Evolutionary conservation across 2,888 invertebrate species (phyloP).

Genomic region (Nephrocerus scutellatus): DNA sequence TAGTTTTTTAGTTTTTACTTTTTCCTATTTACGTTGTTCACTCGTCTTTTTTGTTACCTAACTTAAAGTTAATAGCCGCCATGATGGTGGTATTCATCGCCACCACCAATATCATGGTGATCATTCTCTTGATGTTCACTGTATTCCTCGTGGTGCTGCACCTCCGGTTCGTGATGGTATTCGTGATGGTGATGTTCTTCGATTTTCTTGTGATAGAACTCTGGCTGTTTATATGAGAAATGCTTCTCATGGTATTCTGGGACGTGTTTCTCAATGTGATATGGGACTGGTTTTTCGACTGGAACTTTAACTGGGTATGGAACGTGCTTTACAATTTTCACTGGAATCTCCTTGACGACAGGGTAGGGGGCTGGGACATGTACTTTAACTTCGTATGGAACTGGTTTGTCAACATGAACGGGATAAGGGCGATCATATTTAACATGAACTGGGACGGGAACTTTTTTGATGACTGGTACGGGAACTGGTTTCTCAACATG

Average conservation of each 20-base stretch:
- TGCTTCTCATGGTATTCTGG: constrained; percentile 51
- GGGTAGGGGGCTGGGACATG: constrained; percentile 57
- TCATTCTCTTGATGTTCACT: no score
- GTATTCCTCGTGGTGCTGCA: constrained; percentile 18
- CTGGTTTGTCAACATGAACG: constrained; percentile 61
- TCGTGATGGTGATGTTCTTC: constrained; percentile 50
- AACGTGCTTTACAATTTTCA: constrained; percentile 58
- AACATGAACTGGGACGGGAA: constrained; percentile 61
- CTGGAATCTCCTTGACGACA: constrained; percentile 56
- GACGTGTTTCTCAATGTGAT: constrained; percentile 65
- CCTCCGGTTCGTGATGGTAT: constrained; percentile 24
- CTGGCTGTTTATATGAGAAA: constrained; percentile 62
- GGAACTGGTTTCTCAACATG: constrained; percentile 55
- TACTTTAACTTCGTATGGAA: constrained; percentile 63
- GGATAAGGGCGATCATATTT: constrained; percentile 54
- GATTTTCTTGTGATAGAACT: constrained; percentile 53
- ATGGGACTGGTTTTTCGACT: constrained; percentile 59
- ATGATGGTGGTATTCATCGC: background rate
- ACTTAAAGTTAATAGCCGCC: constrained; percentile 25
- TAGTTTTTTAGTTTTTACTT: no score
- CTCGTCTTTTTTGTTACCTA: no score
- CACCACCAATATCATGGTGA: no score
- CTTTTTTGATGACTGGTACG: constrained; percentile 56
- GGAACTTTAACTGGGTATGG: constrained; percentile 61
- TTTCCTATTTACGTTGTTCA: constrained; percentile 10